Percentiles rank a stretch among this genome's conserved stretches.
Conservation (phyloP, 2,797 vertebrate genomes). For the Ciconia nigra region DNA sequence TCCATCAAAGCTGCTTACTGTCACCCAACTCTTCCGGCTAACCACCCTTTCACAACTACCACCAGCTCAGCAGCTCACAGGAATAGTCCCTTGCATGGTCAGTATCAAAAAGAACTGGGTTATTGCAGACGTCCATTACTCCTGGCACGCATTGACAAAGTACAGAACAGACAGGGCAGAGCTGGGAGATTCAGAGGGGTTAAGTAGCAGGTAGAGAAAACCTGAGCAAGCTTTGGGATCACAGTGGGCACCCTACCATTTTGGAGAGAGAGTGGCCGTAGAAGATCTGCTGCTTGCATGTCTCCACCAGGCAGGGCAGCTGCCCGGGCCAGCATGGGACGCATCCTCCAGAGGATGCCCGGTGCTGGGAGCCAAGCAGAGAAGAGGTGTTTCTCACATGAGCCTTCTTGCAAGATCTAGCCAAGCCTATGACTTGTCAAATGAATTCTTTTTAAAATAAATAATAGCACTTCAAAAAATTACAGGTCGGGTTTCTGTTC, state of each 20-base stretch:
- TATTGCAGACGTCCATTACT: not conserved
- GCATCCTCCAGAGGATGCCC: not conserved
- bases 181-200: not conserved
- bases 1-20: not conserved
- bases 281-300: not conserved
- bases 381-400: not conserved
- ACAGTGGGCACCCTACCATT: not conserved
- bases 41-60: not conserved
- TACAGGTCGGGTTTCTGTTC: not conserved
- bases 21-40: not conserved
- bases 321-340: not conserved
- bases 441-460: not conserved
- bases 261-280: not conserved
- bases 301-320: not conserved
- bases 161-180: not conserved
- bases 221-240: not conserved
- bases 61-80: not conserved
- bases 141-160: not conserved
- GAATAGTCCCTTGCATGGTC: rapidly evolving
- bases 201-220: not conserved
- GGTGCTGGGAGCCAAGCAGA: not conserved
- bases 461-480: not conserved
- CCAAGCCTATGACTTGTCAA: not conserved
- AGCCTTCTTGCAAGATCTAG: not conserved
- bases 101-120: not conserved